These are phyloP conservation scores for Zaprionus bogoriensis DNA, from an alignment of 2,888 invertebrate genomes.

Conservation along the genomic window DNA sequence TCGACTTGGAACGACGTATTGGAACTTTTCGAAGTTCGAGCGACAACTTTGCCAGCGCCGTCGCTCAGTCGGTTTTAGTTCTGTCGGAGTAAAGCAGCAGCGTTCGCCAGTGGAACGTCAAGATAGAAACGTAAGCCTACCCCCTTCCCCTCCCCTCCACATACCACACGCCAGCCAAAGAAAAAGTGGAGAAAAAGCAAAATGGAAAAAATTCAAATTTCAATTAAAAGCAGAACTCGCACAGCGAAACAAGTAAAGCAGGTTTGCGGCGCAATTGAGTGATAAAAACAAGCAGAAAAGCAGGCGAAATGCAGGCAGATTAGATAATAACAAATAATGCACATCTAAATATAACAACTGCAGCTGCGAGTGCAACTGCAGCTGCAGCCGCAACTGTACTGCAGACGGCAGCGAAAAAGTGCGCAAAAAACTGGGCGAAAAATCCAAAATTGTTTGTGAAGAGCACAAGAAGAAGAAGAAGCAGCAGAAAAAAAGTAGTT, in stretches of 20 bases:
- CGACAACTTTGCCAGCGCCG: slow-evolving; percentile 41
- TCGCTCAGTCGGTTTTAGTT: slow-evolving; percentile 72
- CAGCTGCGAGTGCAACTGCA: background rate
- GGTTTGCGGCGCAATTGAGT: slow-evolving; percentile 21
- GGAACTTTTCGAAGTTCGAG: slow-evolving; percentile 68
- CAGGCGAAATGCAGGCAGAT: slow-evolving; percentile 43
- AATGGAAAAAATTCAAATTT: slow-evolving; percentile 8
- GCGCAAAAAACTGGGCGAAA: slow-evolving; percentile 23
- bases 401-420: slow-evolving; percentile 30
- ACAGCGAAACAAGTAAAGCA: background rate
- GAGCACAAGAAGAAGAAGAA: slow-evolving; percentile 15
- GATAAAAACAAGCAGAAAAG: slow-evolving; percentile 43
- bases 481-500: slow-evolving; percentile 2
- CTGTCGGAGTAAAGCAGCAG: slow-evolving; percentile 69
- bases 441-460: slow-evolving; percentile 16
- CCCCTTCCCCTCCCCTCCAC: too few relatives aligned
- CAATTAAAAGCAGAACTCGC: slow-evolving; percentile 11
- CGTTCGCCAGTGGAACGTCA: slow-evolving; percentile 64
- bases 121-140: slow-evolving; percentile 69
- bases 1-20: slow-evolving; percentile 37
- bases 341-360: background rate
- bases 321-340: slow-evolving; percentile 61
- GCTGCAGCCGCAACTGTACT: slow-evolving; percentile 7
- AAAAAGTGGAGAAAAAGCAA: slow-evolving; percentile 28
- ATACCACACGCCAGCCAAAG: slow-evolving; percentile 46